These are phyloP conservation scores for Pseudoatta argentina DNA, from an alignment of 1,140 invertebrate genomes.

Conservation along the genomic window DNA sequence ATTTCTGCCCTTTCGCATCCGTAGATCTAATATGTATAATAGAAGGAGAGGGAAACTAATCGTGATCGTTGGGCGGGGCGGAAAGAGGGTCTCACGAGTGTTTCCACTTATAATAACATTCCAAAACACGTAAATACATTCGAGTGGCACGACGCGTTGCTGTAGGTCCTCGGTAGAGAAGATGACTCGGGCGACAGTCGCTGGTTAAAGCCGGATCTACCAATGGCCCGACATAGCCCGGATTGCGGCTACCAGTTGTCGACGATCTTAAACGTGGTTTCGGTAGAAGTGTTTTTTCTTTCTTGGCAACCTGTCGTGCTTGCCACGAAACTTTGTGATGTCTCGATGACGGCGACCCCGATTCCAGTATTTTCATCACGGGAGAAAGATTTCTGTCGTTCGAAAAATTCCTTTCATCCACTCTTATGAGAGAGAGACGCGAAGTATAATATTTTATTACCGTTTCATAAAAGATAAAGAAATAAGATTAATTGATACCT, in stretches of 20 bases:
- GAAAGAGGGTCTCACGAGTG: slow-evolving; percentile 67
- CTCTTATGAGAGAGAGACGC: neutral
- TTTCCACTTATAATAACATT: slow-evolving; percentile 84
- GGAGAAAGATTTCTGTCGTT: neutral
- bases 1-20: slow-evolving; percentile 26
- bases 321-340: slow-evolving; percentile 27
- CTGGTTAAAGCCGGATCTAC: slow-evolving; percentile 65
- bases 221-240: slow-evolving; percentile 70
- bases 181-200: slow-evolving; percentile 70
- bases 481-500: slow-evolving; percentile 52
- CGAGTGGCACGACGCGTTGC: slow-evolving; percentile 77
- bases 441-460: slow-evolving; percentile 43
- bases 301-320: slow-evolving; percentile 31
- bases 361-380: slow-evolving; percentile 51
- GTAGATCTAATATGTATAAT: neutral
- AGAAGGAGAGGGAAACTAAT: neutral
- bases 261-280: slow-evolving; percentile 51
- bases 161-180: slow-evolving; percentile 79
- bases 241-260: slow-evolving; percentile 66
- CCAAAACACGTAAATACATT: slow-evolving; percentile 83
- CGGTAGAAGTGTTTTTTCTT: slow-evolving; percentile 23
- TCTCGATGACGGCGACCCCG: slow-evolving; percentile 46
- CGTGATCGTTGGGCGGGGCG: slow-evolving; percentile 1
- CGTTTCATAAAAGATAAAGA: slow-evolving; percentile 13
- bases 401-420: neutral